Conservation (phyloP, 2,797 vertebrate species). For the Austrolebias charrua region DNA sequence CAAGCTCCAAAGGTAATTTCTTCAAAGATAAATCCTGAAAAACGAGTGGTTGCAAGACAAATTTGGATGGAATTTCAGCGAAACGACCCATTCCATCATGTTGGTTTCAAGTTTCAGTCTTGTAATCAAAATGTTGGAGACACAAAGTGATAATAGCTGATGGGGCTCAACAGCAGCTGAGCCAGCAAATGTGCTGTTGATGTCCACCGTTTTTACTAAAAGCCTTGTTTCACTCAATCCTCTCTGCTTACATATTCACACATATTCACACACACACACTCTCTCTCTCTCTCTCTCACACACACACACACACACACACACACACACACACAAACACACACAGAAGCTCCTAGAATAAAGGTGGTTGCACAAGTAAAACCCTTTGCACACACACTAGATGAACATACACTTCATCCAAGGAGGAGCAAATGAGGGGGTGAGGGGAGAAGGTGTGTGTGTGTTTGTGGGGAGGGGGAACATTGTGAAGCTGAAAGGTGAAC, state of each 20-base stretch:
- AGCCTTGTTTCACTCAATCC: constrained; percentile 76
- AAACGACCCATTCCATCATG: constrained; percentile 7
- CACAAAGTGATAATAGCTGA: constrained; percentile 46
- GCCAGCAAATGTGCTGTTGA: constrained; percentile 72
- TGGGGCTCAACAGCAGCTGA: constrained; percentile 67
- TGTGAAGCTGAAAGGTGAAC: constrained; percentile 51
- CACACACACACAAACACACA: constrained; percentile 26
- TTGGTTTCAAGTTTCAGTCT: constrained; percentile 17
- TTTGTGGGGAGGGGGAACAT: constrained; percentile 16
- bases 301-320: constrained; percentile 33
- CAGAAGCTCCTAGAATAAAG: constrained; percentile 29
- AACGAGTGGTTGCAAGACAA: neutral
- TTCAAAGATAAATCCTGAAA: neutral
- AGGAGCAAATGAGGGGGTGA: constrained; percentile 33
- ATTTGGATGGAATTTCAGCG: constrained; percentile 22
- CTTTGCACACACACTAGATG: constrained; percentile 40
- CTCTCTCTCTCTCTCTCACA: no score
- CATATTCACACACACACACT: constrained; percentile 28
- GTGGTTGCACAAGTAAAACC: constrained; percentile 28
- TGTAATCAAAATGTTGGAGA: constrained; percentile 30
- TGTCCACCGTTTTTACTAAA: constrained; percentile 79
- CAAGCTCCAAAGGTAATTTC: neutral
- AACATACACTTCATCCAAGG: constrained; percentile 44
- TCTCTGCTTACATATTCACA: constrained; percentile 45
- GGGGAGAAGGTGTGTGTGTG: no score